A percentile compares a stretch with the other conserved stretches of the same genome.
phyloP scores from a whole-genome alignment of 2,113 vertebrate species.

The Podarcis muralis region DNA sequence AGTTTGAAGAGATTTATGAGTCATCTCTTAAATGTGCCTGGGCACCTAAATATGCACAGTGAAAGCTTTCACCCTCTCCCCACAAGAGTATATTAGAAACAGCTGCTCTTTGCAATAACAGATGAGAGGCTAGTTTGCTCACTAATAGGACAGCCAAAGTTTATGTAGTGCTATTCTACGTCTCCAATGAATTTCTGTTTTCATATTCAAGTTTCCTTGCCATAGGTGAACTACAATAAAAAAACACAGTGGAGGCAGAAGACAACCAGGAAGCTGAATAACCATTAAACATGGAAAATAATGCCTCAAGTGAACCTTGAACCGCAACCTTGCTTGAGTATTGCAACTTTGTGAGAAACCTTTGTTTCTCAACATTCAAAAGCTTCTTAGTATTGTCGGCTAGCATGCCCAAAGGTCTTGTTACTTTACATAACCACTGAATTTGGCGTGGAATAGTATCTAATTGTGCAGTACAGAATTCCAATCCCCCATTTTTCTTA shows the following conservation, averaged over 20 bases:
- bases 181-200: slow-evolving; percentile 18
- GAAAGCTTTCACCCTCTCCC: slow-evolving; percentile 30
- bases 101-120: slow-evolving; percentile 51
- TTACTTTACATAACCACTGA: slow-evolving; percentile 9
- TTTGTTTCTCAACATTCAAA: not conserved
- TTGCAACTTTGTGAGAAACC: not conserved
- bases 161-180: slow-evolving; percentile 18
- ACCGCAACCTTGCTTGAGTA: not conserved
- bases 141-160: slow-evolving; percentile 14
- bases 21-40: slow-evolving; percentile 55
- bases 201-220: slow-evolving; percentile 11
- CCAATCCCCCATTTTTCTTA: not conserved
- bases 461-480: slow-evolving; percentile 24
- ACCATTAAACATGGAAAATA: not conserved
- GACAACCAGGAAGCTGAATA: not conserved
- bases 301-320: not conserved
- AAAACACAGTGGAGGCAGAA: not conserved
- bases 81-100: slow-evolving; percentile 64
- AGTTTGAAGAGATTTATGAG: slow-evolving; percentile 68
- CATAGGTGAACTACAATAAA: not conserved
- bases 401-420: not conserved
- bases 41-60: slow-evolving; percentile 51
- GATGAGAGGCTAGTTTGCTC: slow-evolving; percentile 45
- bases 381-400: not conserved
- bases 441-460: slow-evolving; percentile 20